phyloP scores from a whole-genome alignment of 1,140 invertebrate species.

The Pissodes strobi region DNA sequence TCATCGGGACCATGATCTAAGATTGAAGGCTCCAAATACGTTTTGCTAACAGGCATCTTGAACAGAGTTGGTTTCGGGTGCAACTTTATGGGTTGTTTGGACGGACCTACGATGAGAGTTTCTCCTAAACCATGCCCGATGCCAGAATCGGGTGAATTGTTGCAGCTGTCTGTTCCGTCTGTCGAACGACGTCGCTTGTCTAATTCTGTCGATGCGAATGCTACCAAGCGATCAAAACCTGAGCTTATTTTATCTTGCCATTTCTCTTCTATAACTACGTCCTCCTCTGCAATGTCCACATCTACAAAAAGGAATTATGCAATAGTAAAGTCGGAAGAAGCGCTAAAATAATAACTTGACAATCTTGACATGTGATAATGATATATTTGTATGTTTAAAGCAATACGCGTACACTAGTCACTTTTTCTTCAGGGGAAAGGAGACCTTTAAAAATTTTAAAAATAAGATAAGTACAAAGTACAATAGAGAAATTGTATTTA shows the following conservation, averaged over 20 bases:
- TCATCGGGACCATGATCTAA: slow-evolving; percentile 57
- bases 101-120: slow-evolving; percentile 60
- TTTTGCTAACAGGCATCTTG: slow-evolving; percentile 53
- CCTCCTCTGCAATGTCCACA: slow-evolving; percentile 61
- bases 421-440: too few species aligned
- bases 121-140: slow-evolving; percentile 68
- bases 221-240: slow-evolving; percentile 84
- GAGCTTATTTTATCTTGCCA: slow-evolving; percentile 87
- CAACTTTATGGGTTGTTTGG: slow-evolving; percentile 51
- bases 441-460: background rate
- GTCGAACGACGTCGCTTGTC: slow-evolving; percentile 79
- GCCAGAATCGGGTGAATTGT: slow-evolving; percentile 78
- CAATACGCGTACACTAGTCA: too few species aligned
- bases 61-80: slow-evolving; percentile 55
- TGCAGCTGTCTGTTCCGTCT: slow-evolving; percentile 69
- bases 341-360: background rate
- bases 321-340: background rate
- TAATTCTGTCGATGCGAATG: slow-evolving; percentile 82
- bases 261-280: slow-evolving; percentile 66
- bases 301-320: slow-evolving; percentile 14
- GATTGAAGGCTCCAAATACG: slow-evolving; percentile 58
- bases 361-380: too few species aligned
- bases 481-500: slow-evolving; percentile 25
- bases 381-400: too few species aligned
- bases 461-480: background rate